These are phyloP conservation scores for Polyommatus icarus DNA, from an alignment of 2,888 invertebrate genomes.

Conservation along the genomic window DNA sequence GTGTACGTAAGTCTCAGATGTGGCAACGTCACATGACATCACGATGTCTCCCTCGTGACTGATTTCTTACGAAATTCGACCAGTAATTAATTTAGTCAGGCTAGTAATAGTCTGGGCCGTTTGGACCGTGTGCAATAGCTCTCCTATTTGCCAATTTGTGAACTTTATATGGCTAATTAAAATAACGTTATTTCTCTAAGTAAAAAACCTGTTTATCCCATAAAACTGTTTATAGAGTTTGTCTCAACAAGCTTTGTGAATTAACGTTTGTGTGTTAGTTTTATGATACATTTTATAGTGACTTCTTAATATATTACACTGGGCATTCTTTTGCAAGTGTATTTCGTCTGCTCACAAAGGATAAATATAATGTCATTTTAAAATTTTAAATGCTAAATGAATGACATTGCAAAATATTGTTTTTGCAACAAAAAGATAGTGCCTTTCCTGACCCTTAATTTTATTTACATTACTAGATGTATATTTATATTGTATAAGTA, in stretches of 20 bases:
- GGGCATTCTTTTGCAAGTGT: background rate
- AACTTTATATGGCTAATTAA: background rate
- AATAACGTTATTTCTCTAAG: background rate
- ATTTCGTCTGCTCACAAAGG: background rate
- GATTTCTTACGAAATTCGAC: background rate
- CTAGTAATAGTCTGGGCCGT: background rate
- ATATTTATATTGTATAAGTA: conserved; percentile 60
- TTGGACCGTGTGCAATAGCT: background rate
- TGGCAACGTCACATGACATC: conserved; percentile 8
- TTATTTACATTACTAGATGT: conserved; percentile 46
- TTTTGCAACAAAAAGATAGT: conserved; percentile 32
- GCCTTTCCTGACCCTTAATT: conserved; percentile 31
- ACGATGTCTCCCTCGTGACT: background rate
- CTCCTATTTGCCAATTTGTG: background rate
- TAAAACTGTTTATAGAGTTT: background rate
- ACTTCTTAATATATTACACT: too few species aligned
- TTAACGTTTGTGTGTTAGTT: too few species aligned
- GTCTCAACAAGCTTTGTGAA: background rate
- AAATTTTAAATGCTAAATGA: background rate
- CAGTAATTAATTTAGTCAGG: background rate
- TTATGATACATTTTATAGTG: too few species aligned
- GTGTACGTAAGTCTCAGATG: conserved; percentile 2
- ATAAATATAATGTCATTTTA: background rate
- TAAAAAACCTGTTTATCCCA: background rate
- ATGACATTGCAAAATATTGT: conserved; percentile 3